Percentiles rank a stretch among this genome's conserved stretches.
Conservation (phyloP, 2,113 vertebrate genomes). For the Passer domesticus region DNA sequence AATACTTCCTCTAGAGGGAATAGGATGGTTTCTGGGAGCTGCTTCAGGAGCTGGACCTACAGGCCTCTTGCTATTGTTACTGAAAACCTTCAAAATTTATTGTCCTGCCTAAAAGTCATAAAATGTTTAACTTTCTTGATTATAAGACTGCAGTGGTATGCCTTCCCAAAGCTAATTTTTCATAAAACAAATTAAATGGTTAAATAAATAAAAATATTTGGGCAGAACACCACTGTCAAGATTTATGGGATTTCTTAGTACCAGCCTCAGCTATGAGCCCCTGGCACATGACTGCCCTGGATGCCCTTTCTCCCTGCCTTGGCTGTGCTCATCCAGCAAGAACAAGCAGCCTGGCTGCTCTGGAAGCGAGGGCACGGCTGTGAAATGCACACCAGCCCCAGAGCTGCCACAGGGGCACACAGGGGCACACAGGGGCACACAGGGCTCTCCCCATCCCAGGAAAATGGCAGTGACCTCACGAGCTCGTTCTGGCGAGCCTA, state of each 20-base stretch:
- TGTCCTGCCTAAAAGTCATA: neutral
- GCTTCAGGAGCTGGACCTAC: neutral
- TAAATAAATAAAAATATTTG: neutral
- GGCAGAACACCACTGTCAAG: neutral
- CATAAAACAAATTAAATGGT: neutral
- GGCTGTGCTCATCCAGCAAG: neutral
- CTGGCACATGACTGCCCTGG: neutral
- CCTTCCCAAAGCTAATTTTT: neutral
- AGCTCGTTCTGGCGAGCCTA: neutral
- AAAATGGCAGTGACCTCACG: neutral
- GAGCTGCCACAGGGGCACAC: neutral
- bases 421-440: neutral
- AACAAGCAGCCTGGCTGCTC: neutral
- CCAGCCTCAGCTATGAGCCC: neutral
- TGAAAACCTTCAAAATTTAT: conserved; percentile 41
- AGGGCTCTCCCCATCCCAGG: neutral
- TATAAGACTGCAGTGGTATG: neutral
- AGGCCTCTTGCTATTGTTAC: neutral
- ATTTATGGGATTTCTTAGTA: neutral
- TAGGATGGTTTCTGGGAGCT: neutral
- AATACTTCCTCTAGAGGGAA: conserved; percentile 39
- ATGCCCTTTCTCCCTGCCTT: neutral
- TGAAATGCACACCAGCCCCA: rapidly evolving
- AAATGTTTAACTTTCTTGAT: neutral
- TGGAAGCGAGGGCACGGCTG: rapidly evolving